Evolutionary conservation across 2,888 invertebrate genomes (phyloP).

Genomic region (Cacoxenus indagator): DNA sequence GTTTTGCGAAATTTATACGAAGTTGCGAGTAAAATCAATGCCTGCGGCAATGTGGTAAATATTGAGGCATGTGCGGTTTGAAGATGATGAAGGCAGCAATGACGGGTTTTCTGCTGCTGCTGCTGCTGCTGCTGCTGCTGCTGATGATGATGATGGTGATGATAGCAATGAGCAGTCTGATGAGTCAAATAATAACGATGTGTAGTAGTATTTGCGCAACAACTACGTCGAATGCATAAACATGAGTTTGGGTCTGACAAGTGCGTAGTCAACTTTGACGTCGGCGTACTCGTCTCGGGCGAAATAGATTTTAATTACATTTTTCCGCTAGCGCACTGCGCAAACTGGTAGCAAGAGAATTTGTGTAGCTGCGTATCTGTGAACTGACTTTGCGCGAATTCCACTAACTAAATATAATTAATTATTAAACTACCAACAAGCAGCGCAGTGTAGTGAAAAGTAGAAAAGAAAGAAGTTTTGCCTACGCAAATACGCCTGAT

Average conservation of each 20-base stretch:
- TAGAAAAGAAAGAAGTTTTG: conserved; percentile 35
- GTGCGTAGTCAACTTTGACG: neutral
- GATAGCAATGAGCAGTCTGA: neutral
- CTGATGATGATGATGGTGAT: neutral
- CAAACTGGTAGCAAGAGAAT: conserved; percentile 9
- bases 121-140: neutral
- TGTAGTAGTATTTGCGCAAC: neutral
- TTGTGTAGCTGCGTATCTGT: conserved; percentile 21
- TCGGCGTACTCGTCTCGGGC: neutral
- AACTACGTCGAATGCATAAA: neutral
- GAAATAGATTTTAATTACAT: conserved; percentile 38
- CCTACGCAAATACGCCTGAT: conserved; percentile 56
- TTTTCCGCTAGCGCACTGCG: conserved; percentile 24
- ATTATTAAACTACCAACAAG: conserved; percentile 49
- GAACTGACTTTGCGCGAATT: conserved; percentile 43
- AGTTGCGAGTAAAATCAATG: conserved; percentile 10
- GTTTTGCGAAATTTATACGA: conserved; percentile 19
- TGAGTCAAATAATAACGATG: conserved; percentile 7
- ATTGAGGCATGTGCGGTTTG: neutral
- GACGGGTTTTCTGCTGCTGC: neutral
- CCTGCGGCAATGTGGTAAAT: neutral
- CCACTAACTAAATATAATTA: conserved; percentile 60
- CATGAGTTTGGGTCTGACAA: neutral
- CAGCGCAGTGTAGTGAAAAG: too few relatives aligned
- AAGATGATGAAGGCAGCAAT: neutral